Conservation (phyloP, 2,888 invertebrate species). For the Corythucha ciliata region DNA sequence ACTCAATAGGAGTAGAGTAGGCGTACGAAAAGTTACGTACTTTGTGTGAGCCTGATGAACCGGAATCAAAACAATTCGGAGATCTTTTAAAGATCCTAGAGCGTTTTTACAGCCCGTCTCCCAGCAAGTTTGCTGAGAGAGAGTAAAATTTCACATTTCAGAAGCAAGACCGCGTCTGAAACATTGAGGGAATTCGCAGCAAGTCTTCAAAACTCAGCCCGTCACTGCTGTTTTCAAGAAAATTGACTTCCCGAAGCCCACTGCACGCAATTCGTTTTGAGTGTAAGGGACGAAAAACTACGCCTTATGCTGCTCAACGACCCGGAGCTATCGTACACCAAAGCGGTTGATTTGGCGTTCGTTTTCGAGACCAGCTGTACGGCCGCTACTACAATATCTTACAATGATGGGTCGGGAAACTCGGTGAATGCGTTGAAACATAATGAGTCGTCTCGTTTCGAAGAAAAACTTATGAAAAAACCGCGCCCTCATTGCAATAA, state of each 20-base stretch:
- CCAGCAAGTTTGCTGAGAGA: constrained; percentile 6
- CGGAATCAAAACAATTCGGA: constrained; percentile 2
- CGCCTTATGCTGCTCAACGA: not conserved
- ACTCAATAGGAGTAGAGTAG: constrained; percentile 10
- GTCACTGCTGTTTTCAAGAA: constrained; percentile 2
- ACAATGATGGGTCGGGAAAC: too few relatives aligned
- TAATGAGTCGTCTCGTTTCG: too few relatives aligned
- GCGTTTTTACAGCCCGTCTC: not conserved
- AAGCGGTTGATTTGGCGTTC: too few relatives aligned
- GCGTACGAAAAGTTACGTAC: constrained; percentile 7
- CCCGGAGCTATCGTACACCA: not conserved
- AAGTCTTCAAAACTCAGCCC: not conserved
- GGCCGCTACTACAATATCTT: too few relatives aligned
- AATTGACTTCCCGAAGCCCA: constrained; percentile 1
- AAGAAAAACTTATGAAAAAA: too few relatives aligned
- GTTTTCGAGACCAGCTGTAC: too few relatives aligned
- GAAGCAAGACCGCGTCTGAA: not conserved
- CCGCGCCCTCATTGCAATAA: too few relatives aligned
- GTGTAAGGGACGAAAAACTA: constrained; percentile 1
- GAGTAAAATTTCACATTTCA: constrained; percentile 6
- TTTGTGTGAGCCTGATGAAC: constrained; percentile 10
- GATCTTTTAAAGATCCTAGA: not conserved
- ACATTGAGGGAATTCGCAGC: constrained; percentile 7
- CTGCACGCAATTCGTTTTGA: constrained; percentile 10
- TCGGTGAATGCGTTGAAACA: too few relatives aligned